Evolutionary conservation across 2,113 vertebrate genomes (phyloP).

Genomic region (Onychostoma macrolepis): DNA sequence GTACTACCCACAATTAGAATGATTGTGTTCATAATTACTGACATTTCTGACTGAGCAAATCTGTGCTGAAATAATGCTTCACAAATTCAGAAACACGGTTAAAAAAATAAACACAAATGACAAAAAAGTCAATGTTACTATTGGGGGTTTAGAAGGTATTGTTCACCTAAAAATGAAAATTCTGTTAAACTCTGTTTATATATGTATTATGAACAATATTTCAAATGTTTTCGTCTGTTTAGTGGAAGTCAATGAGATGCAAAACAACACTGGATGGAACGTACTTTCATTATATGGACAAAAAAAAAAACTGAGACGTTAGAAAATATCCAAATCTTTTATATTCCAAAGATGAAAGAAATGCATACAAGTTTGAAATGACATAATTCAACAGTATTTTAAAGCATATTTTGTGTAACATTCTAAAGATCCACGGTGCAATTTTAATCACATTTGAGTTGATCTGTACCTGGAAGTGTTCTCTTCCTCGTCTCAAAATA

Average conservation of each 20-base stretch:
- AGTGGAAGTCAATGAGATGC: background rate
- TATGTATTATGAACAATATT: too few relatives aligned
- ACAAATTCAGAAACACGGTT: conserved; percentile 21
- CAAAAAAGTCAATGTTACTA: background rate
- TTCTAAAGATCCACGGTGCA: background rate
- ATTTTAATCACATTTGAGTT: background rate
- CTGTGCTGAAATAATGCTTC: conserved; percentile 17
- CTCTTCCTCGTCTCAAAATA: conserved; percentile 7
- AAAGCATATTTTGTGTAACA: background rate
- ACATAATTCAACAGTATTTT: background rate
- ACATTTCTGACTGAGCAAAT: conserved; percentile 26
- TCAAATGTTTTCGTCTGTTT: background rate
- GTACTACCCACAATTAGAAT: conserved; percentile 44
- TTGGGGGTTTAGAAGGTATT: background rate
- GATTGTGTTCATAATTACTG: conserved; percentile 42
- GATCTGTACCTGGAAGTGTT: background rate
- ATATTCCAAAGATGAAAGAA: background rate
- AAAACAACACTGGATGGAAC: background rate
- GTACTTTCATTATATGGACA: background rate
- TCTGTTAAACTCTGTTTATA: background rate
- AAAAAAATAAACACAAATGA: background rate
- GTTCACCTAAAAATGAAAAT: background rate
- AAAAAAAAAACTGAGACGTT: background rate
- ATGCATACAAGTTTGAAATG: background rate
- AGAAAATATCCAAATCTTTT: background rate